phyloP scores from a whole-genome alignment of 1,140 invertebrate genomes.

The Apocrypta bakeri region DNA sequence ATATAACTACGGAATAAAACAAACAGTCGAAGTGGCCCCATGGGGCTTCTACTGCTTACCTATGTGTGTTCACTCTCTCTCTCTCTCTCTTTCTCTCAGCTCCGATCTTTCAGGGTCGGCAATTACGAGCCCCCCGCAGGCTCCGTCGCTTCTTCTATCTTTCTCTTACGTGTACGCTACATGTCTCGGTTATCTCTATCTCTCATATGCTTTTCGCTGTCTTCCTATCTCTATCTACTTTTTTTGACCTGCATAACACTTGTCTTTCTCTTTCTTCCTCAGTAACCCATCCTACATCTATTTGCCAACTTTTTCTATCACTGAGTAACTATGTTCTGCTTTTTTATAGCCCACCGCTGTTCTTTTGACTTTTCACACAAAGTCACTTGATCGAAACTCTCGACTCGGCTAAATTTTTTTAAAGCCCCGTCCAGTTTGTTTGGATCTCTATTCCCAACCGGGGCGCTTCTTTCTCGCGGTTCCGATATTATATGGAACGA shows the following conservation, averaged over 20 bases:
- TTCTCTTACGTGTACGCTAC: not conserved
- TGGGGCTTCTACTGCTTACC: slow-evolving; percentile 61
- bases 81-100: not conserved
- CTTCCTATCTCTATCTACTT: not conserved
- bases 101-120: slow-evolving; percentile 72
- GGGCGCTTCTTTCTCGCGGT: no score
- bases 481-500: not conserved
- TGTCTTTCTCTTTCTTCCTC: slow-evolving; percentile 28
- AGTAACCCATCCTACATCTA: slow-evolving; percentile 24
- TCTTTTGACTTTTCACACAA: not conserved
- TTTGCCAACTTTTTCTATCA: slow-evolving; percentile 41
- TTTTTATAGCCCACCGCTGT: slow-evolving; percentile 9
- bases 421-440: no score
- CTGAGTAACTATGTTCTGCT: not conserved
- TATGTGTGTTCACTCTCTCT: not conserved
- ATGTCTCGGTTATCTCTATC: not conserved
- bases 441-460: no score
- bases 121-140: slow-evolving; percentile 74
- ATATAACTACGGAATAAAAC: slow-evolving; percentile 75
- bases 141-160: slow-evolving; percentile 44
- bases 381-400: no score
- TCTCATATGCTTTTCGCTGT: not conserved
- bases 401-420: no score
- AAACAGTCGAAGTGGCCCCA: slow-evolving; percentile 72
- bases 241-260: not conserved